phyloP scores from a whole-genome alignment of 2,797 vertebrate genomes.

The Apodemus agrarius region DNA sequence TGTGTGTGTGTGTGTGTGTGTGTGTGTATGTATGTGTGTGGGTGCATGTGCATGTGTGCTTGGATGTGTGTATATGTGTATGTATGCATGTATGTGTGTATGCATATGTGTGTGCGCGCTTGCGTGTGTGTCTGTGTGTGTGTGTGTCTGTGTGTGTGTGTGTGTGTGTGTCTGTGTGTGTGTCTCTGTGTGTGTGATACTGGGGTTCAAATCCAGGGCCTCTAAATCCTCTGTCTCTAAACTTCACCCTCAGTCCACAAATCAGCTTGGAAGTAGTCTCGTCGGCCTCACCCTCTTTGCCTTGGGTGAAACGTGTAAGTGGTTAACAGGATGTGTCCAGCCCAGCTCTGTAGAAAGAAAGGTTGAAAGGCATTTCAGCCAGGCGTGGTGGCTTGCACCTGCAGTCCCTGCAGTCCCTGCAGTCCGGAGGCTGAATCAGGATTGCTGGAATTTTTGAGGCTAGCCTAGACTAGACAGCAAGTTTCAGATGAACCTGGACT shows the following conservation, averaged over 20 bases:
- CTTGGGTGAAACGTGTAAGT: not conserved
- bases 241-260: not conserved
- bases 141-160: not conserved
- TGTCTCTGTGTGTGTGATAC: not conserved
- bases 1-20: not conserved
- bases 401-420: too few relatives aligned
- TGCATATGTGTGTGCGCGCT: not conserved
- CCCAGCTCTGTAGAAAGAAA: not conserved
- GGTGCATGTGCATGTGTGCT: not conserved
- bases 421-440: not conserved
- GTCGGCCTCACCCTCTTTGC: not conserved
- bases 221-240: not conserved
- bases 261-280: not conserved
- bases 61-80: not conserved
- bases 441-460: not conserved
- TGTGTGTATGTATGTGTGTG: not conserved
- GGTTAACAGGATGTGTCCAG: too few relatives aligned
- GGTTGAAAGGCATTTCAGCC: not conserved
- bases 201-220: not conserved
- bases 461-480: not conserved
- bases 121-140: not conserved
- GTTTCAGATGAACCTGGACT: not conserved
- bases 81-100: not conserved
- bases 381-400: not conserved
- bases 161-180: not conserved